Evolutionary conservation across 2,113 vertebrate species (phyloP), one percentile per base, ranked within the genome.

Genomic region (Tetraodon nigroviridis): DNA sequence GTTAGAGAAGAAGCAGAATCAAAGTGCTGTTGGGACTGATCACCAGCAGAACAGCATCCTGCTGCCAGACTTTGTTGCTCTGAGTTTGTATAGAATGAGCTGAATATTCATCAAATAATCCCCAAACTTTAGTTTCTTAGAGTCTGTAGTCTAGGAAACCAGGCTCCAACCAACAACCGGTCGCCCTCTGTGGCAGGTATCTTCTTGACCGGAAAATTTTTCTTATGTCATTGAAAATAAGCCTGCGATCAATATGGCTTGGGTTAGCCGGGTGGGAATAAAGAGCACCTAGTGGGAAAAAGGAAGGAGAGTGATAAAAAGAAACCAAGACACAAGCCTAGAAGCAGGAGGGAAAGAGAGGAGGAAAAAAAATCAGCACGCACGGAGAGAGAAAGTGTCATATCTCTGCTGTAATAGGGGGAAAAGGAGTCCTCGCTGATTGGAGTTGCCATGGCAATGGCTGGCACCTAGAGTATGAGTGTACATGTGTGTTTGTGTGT

Each of bases 401-500:
- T 76, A 67, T 85, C 75, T 62, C 67, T 6, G 18, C 73, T 71
- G 62, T 80, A 81, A 84, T 84, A 57, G 78, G 75, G 71, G 75
- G 71, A 71, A 85, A 79, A 51, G 69, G 70, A 78, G 73, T 64
- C 74, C 75, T 75, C 81, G 62, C 72, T 87, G 85, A 86, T 86
- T 85, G 72, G 73, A 84, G 87, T 87, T 84, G 61, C 87, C 81
- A 87, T 85, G 81, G 82, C 58, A 61, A 87, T 75, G 67, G 73
- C 42, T 86, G 84, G 77, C 79, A 82, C 80, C 68, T 66, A 59
- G 72, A 71, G 52, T 50, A 60, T 52, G 48, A 37, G 51, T 56
- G 17, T 71, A 29, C 51, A 22, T 67, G 46, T 53, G 65, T 53
- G 54, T 52, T 46, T 61, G 67, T 69, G 27, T 78, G 70, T 69